Evolutionary conservation across 1,140 invertebrate genomes (phyloP), one percentile per base, ranked within the genome.

Genomic region (Apis laboriosa): DNA sequence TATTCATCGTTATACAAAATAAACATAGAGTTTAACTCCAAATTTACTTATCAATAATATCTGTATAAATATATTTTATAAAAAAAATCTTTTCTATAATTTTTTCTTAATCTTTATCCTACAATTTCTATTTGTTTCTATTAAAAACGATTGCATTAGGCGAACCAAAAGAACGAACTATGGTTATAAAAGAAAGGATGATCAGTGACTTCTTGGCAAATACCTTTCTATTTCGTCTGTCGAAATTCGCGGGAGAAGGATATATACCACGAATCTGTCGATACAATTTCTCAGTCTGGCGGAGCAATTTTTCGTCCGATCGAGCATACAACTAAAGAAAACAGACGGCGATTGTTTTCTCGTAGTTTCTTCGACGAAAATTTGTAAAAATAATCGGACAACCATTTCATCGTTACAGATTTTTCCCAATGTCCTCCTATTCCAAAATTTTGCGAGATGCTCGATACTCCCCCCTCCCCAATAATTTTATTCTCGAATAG

Each of bases 241-340:
- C 28, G 58, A 64, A 64, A 34, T 28, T 71, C 60, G 68, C n/a
- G 3, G 24, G 43, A 5, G 74, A n/a, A 7, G 58, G 51, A 83
- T 64, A 66, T 64, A 66, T 51, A 67, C 58, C 72, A 17, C 28
- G 58, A 17, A 28, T n/a, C 63, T 71, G 75, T 72, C 81, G 76
- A 83, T 83, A 83, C 81, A 77, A 83, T 83, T 83, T 78, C 61
- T 83, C 81, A 71, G 51, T 78, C 51, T 28, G 49, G 28, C 34
- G 58, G 66, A 9, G 19, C 76, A 71, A 82, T 83, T 83, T 83
- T 78, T 83, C 81, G 68, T 66, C 49, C 76, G 67, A 83, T 78
- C 67, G 67, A 72, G 75, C 75, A 60, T 68, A 55, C 56, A 51
- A 8, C 75, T 55, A 34, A 71, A 66, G 66, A 77, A 83, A 78